A percentile compares a stretch with the other conserved stretches of the same genome.
These are phyloP conservation scores for Globodera rostochiensis DNA, from an alignment of 1,140 invertebrate genomes.

Conservation along the genomic window DNA sequence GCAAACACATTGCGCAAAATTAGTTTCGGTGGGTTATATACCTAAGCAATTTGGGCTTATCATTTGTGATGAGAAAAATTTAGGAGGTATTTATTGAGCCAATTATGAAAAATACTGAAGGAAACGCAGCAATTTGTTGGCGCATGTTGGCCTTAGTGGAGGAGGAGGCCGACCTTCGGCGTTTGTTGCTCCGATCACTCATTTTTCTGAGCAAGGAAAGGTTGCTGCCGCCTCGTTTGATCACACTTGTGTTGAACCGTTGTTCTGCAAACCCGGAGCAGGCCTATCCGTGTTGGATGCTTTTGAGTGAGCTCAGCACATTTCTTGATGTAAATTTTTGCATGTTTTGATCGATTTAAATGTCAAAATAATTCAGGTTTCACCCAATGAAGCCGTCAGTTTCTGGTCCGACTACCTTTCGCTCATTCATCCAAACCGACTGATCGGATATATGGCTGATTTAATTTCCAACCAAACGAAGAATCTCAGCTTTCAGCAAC, in stretches of 20 bases:
- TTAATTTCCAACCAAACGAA: slow-evolving; percentile 20
- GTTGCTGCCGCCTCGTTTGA: slow-evolving; percentile 21
- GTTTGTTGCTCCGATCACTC: slow-evolving; percentile 30
- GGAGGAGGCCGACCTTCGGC: slow-evolving; percentile 35
- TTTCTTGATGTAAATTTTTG: slow-evolving; percentile 33
- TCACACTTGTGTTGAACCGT: slow-evolving; percentile 24
- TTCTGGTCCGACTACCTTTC: slow-evolving; percentile 7
- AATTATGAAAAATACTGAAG: slow-evolving; percentile 21
- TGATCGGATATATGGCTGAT: slow-evolving; percentile 20
- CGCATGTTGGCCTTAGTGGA: slow-evolving; percentile 30
- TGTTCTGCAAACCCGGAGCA: slow-evolving; percentile 21
- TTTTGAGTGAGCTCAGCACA: slow-evolving; percentile 41
- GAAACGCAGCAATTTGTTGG: slow-evolving; percentile 14
- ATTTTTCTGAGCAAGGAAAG: slow-evolving; percentile 25
- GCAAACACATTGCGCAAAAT: slow-evolving; percentile 37
- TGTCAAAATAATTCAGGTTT: neutral
- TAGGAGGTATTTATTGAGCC: slow-evolving; percentile 37
- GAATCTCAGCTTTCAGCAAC: slow-evolving; percentile 15
- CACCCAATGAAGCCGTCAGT: slow-evolving; percentile 4
- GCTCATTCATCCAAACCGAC: slow-evolving; percentile 11
- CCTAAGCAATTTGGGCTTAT: neutral
- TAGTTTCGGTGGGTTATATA: slow-evolving; percentile 37
- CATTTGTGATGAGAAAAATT: neutral
- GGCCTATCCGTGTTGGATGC: slow-evolving; percentile 48
- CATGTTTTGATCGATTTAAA: neutral